Percentiles rank a stretch among this genome's conserved stretches.
These are phyloP conservation scores for Gracilinanus agilis DNA, from an alignment of 2,113 vertebrate genomes.

Conservation along the genomic window DNA sequence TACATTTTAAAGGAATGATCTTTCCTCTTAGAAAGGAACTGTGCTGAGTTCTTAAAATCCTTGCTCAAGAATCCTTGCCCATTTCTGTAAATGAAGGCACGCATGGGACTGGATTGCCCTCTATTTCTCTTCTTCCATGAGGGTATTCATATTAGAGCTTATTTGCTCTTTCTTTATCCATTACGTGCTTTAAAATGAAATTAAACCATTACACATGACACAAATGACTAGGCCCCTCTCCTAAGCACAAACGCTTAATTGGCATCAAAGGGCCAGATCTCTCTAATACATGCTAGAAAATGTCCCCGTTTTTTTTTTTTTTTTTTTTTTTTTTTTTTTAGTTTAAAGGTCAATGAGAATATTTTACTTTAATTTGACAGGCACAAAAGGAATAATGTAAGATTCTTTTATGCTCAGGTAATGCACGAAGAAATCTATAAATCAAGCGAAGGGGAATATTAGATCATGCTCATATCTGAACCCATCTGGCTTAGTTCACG, in stretches of 20 bases:
- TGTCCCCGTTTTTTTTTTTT: constrained; percentile 74
- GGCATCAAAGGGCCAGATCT: constrained; percentile 78
- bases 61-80: constrained; percentile 73
- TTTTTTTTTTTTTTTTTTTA: constrained; percentile 66
- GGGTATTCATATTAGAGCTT: constrained; percentile 76
- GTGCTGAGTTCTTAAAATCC: constrained; percentile 74
- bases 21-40: constrained; percentile 76
- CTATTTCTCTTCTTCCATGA: constrained; percentile 66
- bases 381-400: constrained; percentile 82
- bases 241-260: constrained; percentile 85
- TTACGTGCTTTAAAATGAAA: constrained; percentile 81
- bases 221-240: constrained; percentile 78
- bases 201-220: constrained; percentile 83
- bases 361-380: constrained; percentile 89
- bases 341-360: constrained; percentile 89
- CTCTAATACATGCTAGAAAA: constrained; percentile 80
- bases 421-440: constrained; percentile 88
- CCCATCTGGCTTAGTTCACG: constrained; percentile 84
- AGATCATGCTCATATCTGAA: constrained; percentile 86
- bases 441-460: constrained; percentile 86
- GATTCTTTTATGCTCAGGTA: constrained; percentile 86
- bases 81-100: constrained; percentile 82
- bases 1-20: constrained; percentile 65
- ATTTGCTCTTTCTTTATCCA: constrained; percentile 77
- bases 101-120: constrained; percentile 81